phyloP scores from a whole-genome alignment of 2,797 vertebrate genomes.

The Orientallactaga sibirica region DNA sequence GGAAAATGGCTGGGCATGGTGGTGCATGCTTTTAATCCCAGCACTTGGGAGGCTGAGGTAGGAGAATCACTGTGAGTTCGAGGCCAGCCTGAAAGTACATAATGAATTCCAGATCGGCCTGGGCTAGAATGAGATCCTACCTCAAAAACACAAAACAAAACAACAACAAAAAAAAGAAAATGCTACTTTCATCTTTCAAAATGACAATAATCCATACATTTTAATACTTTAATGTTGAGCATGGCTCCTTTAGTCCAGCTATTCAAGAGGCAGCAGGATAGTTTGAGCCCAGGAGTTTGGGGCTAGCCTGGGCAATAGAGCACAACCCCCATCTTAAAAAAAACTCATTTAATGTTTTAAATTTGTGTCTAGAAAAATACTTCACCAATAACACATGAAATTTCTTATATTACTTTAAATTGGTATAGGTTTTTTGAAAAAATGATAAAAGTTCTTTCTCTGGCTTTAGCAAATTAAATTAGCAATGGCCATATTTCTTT shows the following conservation, averaged over 20 bases:
- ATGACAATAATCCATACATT: slow-evolving; percentile 35
- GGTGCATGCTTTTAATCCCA: too few species aligned
- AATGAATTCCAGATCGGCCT: too few species aligned
- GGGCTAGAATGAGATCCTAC: too few species aligned
- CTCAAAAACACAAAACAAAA: too few species aligned
- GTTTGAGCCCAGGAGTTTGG: neutral
- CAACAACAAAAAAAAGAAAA: neutral
- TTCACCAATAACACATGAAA: neutral
- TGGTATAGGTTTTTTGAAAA: slow-evolving; percentile 37
- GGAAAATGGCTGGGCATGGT: too few species aligned
- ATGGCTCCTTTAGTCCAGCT: neutral
- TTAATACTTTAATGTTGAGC: slow-evolving; percentile 12
- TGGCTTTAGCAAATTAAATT: slow-evolving; percentile 48
- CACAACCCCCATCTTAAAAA: neutral
- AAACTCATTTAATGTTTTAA: slow-evolving; percentile 41
- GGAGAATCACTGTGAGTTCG: too few species aligned
- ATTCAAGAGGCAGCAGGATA: neutral
- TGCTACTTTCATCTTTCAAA: slow-evolving; percentile 55
- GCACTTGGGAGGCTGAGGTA: too few species aligned
- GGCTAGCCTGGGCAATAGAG: neutral
- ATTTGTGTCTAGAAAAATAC: slow-evolving; percentile 58
- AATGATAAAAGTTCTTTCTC: slow-evolving; percentile 12
- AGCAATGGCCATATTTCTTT: slow-evolving; percentile 47
- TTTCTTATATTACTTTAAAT: slow-evolving; percentile 60
- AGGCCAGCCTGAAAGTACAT: too few species aligned